Percentiles rank a stretch among this genome's conserved stretches.
phyloP scores from a whole-genome alignment of 2,888 invertebrate genomes.

The Epirrhoe tristata region DNA sequence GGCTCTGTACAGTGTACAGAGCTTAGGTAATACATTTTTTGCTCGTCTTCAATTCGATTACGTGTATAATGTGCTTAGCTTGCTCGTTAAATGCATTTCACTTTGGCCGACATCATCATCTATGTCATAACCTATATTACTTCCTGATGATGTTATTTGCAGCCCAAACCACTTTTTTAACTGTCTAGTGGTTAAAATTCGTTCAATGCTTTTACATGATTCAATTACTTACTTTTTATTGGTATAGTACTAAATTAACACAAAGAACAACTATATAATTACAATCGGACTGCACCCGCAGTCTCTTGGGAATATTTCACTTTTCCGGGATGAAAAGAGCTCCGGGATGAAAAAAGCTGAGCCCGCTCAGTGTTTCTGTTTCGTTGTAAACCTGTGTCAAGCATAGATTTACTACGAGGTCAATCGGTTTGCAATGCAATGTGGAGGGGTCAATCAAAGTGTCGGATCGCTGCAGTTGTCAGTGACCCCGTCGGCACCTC shows the following conservation, averaged over 20 bases:
- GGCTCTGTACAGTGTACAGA: neutral
- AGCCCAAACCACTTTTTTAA: too few relatives aligned
- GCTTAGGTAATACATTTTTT: neutral
- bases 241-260: too few relatives aligned
- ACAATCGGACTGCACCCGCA: too few relatives aligned
- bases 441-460: constrained; percentile 5
- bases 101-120: neutral
- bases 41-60: neutral
- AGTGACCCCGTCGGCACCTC: constrained; percentile 49
- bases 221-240: too few relatives aligned
- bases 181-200: too few relatives aligned
- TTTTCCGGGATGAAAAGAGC: too few relatives aligned
- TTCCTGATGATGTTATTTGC: neutral
- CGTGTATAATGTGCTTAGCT: neutral
- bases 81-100: neutral
- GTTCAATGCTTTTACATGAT: too few relatives aligned
- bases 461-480: constrained; percentile 34
- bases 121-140: neutral
- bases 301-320: too few relatives aligned
- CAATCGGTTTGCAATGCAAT: constrained; percentile 1
- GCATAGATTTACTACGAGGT: neutral
- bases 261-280: too few relatives aligned
- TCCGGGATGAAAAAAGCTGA: too few relatives aligned
- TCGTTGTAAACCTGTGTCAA: neutral
- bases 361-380: too few relatives aligned